Base-by-base conservation (phyloP, 92 coral and sea anemone genomes). In the Blastomussa wellsi region DNA sequence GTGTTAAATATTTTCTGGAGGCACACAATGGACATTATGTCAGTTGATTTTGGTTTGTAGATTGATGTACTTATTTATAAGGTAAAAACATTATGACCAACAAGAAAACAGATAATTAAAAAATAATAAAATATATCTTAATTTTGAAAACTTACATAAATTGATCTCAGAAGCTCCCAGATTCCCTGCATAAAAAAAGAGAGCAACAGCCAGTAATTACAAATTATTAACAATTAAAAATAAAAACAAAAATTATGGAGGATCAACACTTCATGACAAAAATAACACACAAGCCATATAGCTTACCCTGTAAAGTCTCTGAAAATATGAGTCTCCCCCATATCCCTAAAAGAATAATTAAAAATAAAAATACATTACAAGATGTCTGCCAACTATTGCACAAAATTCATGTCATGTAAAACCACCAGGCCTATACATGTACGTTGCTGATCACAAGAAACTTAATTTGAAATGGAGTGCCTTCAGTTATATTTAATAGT, bases 291-390 rank as follows among this genome's bases (percentile, higher is more conserved):
- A 41, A 72, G n/a, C 33, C 9, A 42, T n/a, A 70, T n/a, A 70
- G 73, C 95, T 89, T 67, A 96, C 99, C 87, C 98, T 87, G n/a
- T 89, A 85, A 7, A 95, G 17, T 76, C 99, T 89, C 65, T 92
- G 98, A 31, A 92, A 66, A 80, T 86, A 92, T 0, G 95, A 89
- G 73, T 94, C 98, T 52, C 99, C 99, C 26, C 99, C 99, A 67
- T 94, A 90, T 24, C 93, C 94, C 95, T 96, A 79, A 31, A 90
- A 82, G 12, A 44, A 6, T 44, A 38, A 20, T 33, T 15, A 47
- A 26, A 13, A 41, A 79, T 2, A 6, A 44, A 44, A 39, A 39
- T 6, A 44, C 49, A 44, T 44, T 44, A 44, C n/a, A n/a, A 44
- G 49, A 77, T n/a, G 15, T 77, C 7, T 76, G 7, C 2, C 14